Conservation (phyloP, 2,797 vertebrate genomes). For the Novumbra hubbsi region DNA sequence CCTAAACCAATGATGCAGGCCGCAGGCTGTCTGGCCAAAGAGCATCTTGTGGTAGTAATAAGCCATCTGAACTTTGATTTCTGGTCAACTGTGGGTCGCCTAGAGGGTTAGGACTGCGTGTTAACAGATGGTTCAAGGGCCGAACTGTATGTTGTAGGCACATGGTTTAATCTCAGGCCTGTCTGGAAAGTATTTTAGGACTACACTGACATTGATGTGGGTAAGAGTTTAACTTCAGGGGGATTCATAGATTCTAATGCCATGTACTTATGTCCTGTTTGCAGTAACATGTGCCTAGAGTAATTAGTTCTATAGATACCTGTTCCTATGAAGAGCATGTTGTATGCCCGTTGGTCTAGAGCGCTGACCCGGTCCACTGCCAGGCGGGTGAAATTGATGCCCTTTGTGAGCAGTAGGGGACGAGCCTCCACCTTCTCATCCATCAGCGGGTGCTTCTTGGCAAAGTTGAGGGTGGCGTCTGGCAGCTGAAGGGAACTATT, state of each 20-base stretch:
- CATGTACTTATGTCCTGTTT: not conserved
- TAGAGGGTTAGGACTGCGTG: not conserved
- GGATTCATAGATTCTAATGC: not conserved
- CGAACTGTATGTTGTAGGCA: not conserved
- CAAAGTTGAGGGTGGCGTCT: conserved; percentile 94
- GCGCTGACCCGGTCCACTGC: conserved; percentile 82
- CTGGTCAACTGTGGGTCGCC: not conserved
- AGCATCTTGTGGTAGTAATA: not conserved
- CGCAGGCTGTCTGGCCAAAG: not conserved
- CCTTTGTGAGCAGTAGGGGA: conserved; percentile 90
- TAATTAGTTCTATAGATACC: conserved; percentile 66
- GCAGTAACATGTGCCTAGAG: conserved; percentile 79
- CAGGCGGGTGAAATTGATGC: conserved; percentile 89
- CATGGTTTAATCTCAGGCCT: not conserved
- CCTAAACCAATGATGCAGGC: not conserved
- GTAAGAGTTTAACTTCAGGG: not conserved
- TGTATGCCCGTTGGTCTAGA: conserved; percentile 81
- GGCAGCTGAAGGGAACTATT: conserved; percentile 91
- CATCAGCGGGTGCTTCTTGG: conserved; percentile 96
- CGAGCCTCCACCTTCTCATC: conserved; percentile 81
- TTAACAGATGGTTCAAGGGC: not conserved
- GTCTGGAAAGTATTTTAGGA: not conserved
- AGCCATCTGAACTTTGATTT: not conserved
- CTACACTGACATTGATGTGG: not conserved
- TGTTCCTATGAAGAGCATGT: conserved; percentile 93